Conservation (phyloP, 2,888 invertebrate genomes). For the Auanema freiburgensis region DNA sequence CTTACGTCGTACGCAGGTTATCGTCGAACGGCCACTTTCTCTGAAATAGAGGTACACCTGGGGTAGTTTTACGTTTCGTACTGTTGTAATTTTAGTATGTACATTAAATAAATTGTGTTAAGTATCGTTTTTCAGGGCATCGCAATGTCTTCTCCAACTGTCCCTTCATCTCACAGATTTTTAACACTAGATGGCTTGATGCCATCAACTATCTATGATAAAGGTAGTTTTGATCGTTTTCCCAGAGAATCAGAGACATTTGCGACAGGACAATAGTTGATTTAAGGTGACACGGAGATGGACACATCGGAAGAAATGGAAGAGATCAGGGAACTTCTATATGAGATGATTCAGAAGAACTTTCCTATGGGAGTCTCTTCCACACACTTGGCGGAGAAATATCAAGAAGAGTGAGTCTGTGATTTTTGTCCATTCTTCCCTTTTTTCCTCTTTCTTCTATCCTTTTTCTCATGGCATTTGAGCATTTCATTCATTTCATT, state of each 20-base stretch:
- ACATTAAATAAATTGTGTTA: neutral
- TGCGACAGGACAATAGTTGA: neutral
- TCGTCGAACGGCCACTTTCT: no score
- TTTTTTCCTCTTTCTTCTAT: neutral
- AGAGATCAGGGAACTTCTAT: constrained; percentile 51
- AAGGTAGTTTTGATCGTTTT: constrained; percentile 21
- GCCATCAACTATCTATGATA: constrained; percentile 45
- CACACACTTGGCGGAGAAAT: constrained; percentile 45
- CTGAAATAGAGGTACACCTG: no score
- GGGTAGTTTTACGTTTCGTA: no score
- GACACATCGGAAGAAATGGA: constrained; percentile 56
- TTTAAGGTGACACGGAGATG: constrained; percentile 45
- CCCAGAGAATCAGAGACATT: neutral
- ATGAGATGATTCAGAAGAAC: constrained; percentile 48
- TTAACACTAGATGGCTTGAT: constrained; percentile 31
- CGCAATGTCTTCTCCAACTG: constrained; percentile 8
- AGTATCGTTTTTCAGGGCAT: neutral
- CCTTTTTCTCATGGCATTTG: neutral
- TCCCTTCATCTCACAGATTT: constrained; percentile 19
- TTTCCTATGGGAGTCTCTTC: constrained; percentile 50
- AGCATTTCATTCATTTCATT: neutral
- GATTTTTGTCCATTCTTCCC: constrained; percentile 3
- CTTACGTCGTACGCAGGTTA: no score
- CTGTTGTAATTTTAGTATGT: neutral
- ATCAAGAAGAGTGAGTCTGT: constrained; percentile 47